Percentiles rank a stretch among this genome's conserved stretches.
These are phyloP conservation scores for Anhinga anhinga DNA, from an alignment of 2,113 vertebrate genomes.

Conservation along the genomic window DNA sequence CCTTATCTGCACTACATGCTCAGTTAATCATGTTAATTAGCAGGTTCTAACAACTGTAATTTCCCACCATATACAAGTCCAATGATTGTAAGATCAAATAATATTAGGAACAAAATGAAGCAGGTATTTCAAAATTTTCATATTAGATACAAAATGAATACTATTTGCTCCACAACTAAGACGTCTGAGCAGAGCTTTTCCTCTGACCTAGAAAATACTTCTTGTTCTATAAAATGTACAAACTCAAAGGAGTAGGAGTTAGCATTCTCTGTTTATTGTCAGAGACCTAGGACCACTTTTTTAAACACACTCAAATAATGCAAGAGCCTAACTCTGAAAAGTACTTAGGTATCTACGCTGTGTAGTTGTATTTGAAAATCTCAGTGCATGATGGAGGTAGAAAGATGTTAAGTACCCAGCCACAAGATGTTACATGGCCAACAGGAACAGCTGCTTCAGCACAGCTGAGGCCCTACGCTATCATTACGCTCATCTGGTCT, in stretches of 20 bases:
- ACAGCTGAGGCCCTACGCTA: background rate
- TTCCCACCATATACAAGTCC: background rate
- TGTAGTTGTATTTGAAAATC: background rate
- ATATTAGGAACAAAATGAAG: background rate
- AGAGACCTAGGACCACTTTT: background rate
- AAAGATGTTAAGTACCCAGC: background rate
- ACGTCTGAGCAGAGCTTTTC: background rate
- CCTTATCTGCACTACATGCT: background rate
- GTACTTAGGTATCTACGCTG: background rate
- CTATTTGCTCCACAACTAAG: background rate
- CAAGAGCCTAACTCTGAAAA: background rate
- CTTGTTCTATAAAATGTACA: background rate
- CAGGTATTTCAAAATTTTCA: background rate
- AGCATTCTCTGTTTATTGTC: background rate
- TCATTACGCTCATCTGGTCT: background rate
- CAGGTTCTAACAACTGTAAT: background rate
- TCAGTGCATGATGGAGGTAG: accelerated
- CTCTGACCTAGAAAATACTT: background rate
- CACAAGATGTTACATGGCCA: background rate
- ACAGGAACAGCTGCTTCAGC: background rate
- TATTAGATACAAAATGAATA: background rate
- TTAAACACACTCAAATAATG: background rate
- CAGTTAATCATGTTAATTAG: background rate
- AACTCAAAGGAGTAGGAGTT: background rate
- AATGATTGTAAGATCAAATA: background rate